Percentiles rank a stretch among this genome's conserved stretches.
Conservation (phyloP, 1,140 invertebrate genomes). For the Trissolcus basalis region DNA sequence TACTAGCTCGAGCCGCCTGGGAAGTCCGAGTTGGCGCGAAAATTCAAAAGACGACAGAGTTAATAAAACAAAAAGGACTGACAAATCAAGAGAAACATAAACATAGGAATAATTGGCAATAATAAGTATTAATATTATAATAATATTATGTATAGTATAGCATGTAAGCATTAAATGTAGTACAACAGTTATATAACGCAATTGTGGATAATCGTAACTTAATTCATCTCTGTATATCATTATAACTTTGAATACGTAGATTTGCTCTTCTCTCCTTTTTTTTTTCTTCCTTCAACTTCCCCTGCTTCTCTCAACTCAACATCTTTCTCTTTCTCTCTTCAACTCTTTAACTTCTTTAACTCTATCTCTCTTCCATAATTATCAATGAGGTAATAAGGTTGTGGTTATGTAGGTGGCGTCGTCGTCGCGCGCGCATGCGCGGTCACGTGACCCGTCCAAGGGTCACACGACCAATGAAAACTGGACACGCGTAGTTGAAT, state of each 20-base stretch:
- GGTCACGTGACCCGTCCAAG: too few species aligned
- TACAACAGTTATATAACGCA: slow-evolving; percentile 69
- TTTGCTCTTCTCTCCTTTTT: slow-evolving; percentile 61
- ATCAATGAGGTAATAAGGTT: slow-evolving; percentile 76
- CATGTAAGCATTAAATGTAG: slow-evolving; percentile 58
- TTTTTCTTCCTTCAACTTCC: slow-evolving; percentile 25
- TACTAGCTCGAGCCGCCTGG: slow-evolving; percentile 5
- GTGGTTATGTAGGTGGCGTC: slow-evolving; percentile 33
- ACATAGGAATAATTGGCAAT: slow-evolving; percentile 47
- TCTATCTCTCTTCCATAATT: slow-evolving; percentile 16
- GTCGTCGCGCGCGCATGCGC: too few species aligned
- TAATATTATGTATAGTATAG: slow-evolving; percentile 57
- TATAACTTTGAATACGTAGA: slow-evolving; percentile 73
- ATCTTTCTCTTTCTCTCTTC: slow-evolving; percentile 52
- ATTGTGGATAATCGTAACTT: slow-evolving; percentile 69
- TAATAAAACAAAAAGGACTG: slow-evolving; percentile 23
- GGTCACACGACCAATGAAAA: slow-evolving; percentile 57
- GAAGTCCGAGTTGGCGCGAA: slow-evolving; percentile 13
- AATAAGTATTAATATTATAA: slow-evolving; percentile 56
- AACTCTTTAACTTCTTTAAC: slow-evolving; percentile 72
- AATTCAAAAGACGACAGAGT: slow-evolving; percentile 29
- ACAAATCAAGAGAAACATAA: slow-evolving; percentile 28
- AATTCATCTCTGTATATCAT: slow-evolving; percentile 71
- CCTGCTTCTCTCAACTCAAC: slow-evolving; percentile 9
- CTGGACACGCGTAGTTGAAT: slow-evolving; percentile 62